Evolutionary conservation across 1,140 invertebrate species (phyloP).

Genomic region (Drosophila leontia): DNA sequence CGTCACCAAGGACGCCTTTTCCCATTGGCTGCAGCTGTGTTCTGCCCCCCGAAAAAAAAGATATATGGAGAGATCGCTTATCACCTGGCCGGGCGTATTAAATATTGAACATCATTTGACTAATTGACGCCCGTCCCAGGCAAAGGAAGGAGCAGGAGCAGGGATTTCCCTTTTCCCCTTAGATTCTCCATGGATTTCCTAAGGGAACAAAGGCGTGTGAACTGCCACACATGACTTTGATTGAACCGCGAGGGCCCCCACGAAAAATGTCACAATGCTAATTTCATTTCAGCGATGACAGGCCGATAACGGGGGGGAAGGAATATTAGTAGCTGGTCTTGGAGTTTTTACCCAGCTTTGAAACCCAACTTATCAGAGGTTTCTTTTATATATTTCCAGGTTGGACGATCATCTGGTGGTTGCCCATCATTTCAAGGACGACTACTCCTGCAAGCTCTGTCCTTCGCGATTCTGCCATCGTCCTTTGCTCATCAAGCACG

Average conservation of each 20-base stretch:
- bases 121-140: conserved; percentile 71
- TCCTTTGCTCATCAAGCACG: conserved; percentile 92
- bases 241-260: conserved; percentile 54
- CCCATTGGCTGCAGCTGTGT: conserved; percentile 77
- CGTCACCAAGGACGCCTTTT: conserved; percentile 38
- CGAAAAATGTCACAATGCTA: conserved; percentile 58
- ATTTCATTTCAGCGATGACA: conserved; percentile 73
- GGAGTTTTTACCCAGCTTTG: not conserved
- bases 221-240: conserved; percentile 76
- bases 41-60: not conserved
- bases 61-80: conserved; percentile 61
- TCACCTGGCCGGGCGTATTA: conserved; percentile 75
- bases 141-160: conserved; percentile 19
- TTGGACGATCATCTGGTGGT: conserved; percentile 92
- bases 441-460: conserved; percentile 94
- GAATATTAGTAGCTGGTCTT: conserved; percentile 1
- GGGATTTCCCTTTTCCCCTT: conserved; percentile 10
- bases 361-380: not conserved
- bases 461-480: conserved; percentile 93
- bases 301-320: conserved; percentile 36
- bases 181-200: not conserved
- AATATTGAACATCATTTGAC: conserved; percentile 85
- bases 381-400: conserved; percentile 85
- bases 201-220: conserved; percentile 64
- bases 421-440: conserved; percentile 91